Base-by-base conservation (phyloP, 2,113 vertebrate species). In the Dicaeum eximium region DNA sequence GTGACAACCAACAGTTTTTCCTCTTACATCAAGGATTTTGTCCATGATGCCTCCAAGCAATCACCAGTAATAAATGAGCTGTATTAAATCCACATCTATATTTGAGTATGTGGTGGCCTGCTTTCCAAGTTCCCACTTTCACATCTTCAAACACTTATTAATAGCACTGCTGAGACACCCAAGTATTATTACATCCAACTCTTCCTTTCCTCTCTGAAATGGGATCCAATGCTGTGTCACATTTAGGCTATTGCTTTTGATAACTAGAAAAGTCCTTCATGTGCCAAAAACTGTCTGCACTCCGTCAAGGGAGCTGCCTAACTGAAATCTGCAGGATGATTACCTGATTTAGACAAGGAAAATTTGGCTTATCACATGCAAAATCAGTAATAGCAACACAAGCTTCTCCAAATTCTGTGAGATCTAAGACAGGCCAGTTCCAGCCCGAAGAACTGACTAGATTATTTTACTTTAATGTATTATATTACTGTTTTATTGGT, bases 1-100 rank as follows among this genome's bases (percentile, higher is more conserved):
- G 71, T 97, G 97, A 96, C 94, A 97, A 96, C 88, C 78, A 66
- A 86, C 86, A 82, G 92, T 96, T 95, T 94, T 92, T 93, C 93
- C 79, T 91, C 96, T 96, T 97, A 96, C 93, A 95, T 97, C 91
- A 93, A 97, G 88, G 91, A 70, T 95, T 93, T 96, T 93, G 95
- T 92, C 77, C 53, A 4, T 1, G 30, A 44, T 72, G 86, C 90
- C 73, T 95, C 86, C 65, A 80, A 96, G 83, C 80, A 97, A 95
- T 95, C 88, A 83, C 6, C 54, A 12, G 66, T 94, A 95, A 95
- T 40, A 94, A 96, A 96, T 92, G 86, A 90, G 82, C 61, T 87
- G 70, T 82, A 94, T 92, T 92, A 94, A 95, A 93, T 37, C 83
- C 58, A 72, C 21, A 47, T 90, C 83, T 93, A 10, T 75, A 82